Evolutionary conservation across 35 echinoderm and acorn worm species (phyloP).

Genomic region (Eucidaris tribuloides): DNA sequence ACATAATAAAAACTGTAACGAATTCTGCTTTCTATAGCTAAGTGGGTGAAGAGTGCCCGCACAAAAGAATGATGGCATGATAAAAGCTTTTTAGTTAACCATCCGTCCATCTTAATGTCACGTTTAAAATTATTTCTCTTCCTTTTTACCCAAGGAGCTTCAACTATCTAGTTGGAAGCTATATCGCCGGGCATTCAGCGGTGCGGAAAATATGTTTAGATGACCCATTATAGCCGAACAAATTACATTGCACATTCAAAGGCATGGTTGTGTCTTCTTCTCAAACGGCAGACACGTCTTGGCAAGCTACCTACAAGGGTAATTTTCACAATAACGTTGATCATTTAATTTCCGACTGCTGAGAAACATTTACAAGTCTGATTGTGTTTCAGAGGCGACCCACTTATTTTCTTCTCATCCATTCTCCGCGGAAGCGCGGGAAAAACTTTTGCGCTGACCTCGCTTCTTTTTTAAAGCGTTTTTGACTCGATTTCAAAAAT

Average conservation of each 20-base stretch:
- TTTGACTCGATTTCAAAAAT: background rate
- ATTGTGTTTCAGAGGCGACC: constrained; percentile 1
- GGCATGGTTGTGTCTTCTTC: too few species aligned
- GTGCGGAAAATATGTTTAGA: constrained; percentile 1
- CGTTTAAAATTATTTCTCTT: background rate
- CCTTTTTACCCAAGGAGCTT: background rate
- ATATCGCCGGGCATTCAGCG: background rate
- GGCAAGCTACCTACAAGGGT: background rate
- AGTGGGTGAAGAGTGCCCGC: background rate
- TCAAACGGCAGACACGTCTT: background rate
- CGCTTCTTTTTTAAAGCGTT: background rate
- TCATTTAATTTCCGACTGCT: background rate
- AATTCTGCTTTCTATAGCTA: background rate
- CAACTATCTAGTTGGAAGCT: background rate
- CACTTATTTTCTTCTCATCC: constrained; percentile 8
- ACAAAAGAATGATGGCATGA: constrained; percentile 2
- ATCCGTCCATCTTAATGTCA: background rate
- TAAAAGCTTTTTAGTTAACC: background rate
- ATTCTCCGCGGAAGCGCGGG: too few species aligned
- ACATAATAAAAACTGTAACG: too few species aligned
- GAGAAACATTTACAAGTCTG: background rate
- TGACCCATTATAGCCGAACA: constrained; percentile 1
- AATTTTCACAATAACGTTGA: background rate
- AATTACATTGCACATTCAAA: constrained; percentile 26
- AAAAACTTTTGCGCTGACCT: too few species aligned